Evolutionary conservation across 2,888 invertebrate species (phyloP).

Genomic region (Mystacides longicornis): DNA sequence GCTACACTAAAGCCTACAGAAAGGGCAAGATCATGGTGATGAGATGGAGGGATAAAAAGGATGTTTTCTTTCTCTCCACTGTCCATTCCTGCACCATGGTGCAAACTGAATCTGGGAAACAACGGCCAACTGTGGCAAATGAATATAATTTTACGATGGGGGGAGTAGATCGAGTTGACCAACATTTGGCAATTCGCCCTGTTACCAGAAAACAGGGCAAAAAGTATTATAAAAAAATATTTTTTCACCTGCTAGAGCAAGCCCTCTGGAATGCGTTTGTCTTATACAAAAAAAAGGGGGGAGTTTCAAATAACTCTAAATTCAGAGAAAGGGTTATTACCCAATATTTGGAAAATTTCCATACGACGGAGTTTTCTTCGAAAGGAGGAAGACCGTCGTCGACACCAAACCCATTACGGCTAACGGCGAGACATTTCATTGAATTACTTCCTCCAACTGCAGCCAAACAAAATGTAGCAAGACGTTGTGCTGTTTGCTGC

Average conservation of each 20-base stretch:
- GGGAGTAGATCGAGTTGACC: constrained; percentile 29
- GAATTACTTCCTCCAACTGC: constrained; percentile 1
- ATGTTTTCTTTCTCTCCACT: constrained; percentile 22
- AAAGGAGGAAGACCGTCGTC: constrained; percentile 2
- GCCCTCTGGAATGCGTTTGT: constrained; percentile 28
- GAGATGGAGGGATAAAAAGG: constrained; percentile 24
- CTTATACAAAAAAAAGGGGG: constrained; percentile 17
- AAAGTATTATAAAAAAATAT: constrained; percentile 28
- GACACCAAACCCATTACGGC: constrained; percentile 1
- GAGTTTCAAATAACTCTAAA: constrained; percentile 1
- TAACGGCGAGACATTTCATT: constrained; percentile 4
- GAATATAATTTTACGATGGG: constrained; percentile 29
- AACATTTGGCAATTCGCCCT: constrained; percentile 25
- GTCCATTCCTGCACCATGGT: constrained; percentile 23
- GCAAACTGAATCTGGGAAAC: constrained; percentile 7
- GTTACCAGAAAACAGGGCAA: constrained; percentile 25
- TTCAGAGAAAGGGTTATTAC: constrained; percentile 8
- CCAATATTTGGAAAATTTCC: background rate
- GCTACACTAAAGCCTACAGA: constrained; percentile 22
- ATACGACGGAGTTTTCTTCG: background rate
- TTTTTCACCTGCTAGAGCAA: constrained; percentile 26
- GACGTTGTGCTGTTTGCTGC: constrained; percentile 15
- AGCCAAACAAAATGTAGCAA: constrained; percentile 12
- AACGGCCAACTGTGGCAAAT: constrained; percentile 24
- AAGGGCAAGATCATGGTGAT: constrained; percentile 25